These are phyloP conservation scores for Dusona sp. DNA, from an alignment of 2,888 invertebrate species.

Conservation along the genomic window DNA sequence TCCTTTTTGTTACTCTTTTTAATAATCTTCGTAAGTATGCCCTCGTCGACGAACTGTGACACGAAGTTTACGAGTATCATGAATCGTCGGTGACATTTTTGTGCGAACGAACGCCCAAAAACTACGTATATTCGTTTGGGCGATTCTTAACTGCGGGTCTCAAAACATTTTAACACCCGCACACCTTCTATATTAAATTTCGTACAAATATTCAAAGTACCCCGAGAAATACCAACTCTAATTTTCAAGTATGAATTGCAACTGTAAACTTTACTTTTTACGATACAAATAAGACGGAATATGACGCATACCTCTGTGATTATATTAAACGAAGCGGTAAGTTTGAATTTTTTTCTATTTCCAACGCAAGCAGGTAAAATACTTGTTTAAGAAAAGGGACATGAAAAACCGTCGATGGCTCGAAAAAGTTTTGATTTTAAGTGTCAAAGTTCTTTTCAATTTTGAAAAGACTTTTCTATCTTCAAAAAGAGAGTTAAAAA, in stretches of 20 bases:
- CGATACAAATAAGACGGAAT: background rate
- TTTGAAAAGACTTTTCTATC: background rate
- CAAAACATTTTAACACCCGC: slow-evolving; percentile 6
- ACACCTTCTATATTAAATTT: background rate
- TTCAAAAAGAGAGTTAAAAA: background rate
- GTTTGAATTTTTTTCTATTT: background rate
- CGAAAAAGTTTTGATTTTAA: background rate
- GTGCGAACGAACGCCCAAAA: background rate
- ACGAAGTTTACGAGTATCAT: slow-evolving; percentile 22
- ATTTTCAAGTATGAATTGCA: background rate
- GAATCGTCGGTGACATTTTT: slow-evolving; percentile 2
- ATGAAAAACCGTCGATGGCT: background rate
- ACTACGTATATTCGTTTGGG: background rate
- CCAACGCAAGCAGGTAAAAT: background rate
- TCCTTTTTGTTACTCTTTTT: slow-evolving; percentile 6
- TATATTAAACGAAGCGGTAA: too few species aligned
- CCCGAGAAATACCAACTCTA: background rate
- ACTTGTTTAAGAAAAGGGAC: background rate
- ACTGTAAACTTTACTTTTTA: background rate
- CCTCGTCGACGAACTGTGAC: slow-evolving; percentile 24
- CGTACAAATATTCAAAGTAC: background rate
- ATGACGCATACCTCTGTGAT: background rate
- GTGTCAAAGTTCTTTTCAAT: background rate
- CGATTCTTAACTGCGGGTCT: background rate
- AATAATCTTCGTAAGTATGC: slow-evolving; percentile 28